Evolutionary conservation across 2,113 vertebrate genomes (phyloP).

Genomic region (Ginglymostoma cirratum): DNA sequence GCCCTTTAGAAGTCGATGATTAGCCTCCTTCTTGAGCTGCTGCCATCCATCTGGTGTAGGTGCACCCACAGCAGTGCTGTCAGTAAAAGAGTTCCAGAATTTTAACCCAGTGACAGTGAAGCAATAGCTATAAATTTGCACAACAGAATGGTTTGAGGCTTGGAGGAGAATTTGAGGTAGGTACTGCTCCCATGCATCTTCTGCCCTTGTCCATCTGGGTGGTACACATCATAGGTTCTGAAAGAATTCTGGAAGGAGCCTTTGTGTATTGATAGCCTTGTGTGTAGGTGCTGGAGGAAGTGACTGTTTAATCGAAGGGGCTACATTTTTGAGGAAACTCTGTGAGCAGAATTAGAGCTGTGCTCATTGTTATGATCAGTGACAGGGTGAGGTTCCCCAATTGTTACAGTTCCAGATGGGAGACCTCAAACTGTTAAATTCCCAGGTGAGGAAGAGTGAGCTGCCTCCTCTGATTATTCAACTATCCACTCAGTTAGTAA

Average conservation of each 20-base stretch:
- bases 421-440: no score
- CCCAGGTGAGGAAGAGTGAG: no score
- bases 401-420: no score
- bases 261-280: not conserved
- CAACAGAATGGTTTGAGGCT: no score
- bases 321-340: no score
- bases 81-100: no score
- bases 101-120: not conserved
- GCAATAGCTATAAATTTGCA: not conserved
- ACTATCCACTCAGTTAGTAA: no score
- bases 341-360: not conserved
- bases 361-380: not conserved
- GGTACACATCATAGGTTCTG: not conserved
- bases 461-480: no score
- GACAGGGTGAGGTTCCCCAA: no score
- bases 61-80: not conserved
- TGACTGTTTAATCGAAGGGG: not conserved
- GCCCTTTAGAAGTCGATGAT: not conserved
- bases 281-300: not conserved
- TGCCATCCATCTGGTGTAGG: not conserved
- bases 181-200: not conserved
- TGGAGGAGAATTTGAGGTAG: not conserved
- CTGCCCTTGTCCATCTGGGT: not conserved
- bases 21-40: not conserved
- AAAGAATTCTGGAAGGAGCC: not conserved